Evolutionary conservation across 2,797 vertebrate species (phyloP), one percentile per base, ranked within the genome.

Genomic region (Ammospiza maritima): DNA sequence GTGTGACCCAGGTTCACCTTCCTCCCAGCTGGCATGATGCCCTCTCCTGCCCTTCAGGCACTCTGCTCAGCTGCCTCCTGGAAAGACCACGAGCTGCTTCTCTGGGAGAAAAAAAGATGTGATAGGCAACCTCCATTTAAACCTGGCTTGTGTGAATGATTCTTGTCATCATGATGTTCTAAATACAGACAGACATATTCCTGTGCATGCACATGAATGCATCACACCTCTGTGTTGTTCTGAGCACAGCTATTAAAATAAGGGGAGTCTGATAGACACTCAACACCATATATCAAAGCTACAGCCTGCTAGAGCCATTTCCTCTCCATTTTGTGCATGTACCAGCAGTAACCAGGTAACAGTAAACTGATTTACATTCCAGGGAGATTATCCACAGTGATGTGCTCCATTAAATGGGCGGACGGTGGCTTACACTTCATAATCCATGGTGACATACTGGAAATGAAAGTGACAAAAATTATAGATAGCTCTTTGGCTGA

Each of bases 331-430:
- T 91, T 73, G 29, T 29, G 21, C 5, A 1, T 51, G 60, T 72
- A 75, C 54, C 81, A 88, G 85, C 78, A 74, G 90, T 96, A 96
- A 93, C 92, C 92, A 97, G 96, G 96, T 96, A 95, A 90, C 94
- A 70, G 69, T 73, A 90, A 95, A 91, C 84, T 92, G 75, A 72
- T 96, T 93, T 25, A 73, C 72, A 82, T 83, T 93, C 93, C 2
- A 5, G 71, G 76, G 58, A 0, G 29, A 96, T 79, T 81, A 93
- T 92, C 79, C 1, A 0, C 45, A 50, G 75, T 57, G 69, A 88
- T 76, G 65, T 69, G 50, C 64, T 75, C 78, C 90, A 93, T 64
- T 92, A 64, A 53, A 92, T 80, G 93, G 73, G 74, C 4, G 17
- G 85, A 71, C 5, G 7, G 72, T 93, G 82, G 72, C 82, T 96